A percentile compares a stretch with the other conserved stretches of the same genome.
Evolutionary conservation across 2,113 vertebrate species (phyloP).

Genomic region (Lasiurus cinereus): DNA sequence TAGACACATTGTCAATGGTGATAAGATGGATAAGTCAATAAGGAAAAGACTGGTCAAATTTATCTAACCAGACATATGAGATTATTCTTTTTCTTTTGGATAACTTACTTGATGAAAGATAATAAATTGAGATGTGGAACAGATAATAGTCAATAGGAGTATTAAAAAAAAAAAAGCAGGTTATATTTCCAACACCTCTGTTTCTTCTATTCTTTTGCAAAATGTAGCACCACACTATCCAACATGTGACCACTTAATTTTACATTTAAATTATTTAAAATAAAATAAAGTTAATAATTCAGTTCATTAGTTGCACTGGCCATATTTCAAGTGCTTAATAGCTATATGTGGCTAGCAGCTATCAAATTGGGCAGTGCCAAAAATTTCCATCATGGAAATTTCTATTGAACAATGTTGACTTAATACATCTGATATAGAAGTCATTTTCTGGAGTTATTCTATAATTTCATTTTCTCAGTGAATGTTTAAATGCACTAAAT

Average conservation of each 20-base stretch:
- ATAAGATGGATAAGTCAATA: neutral
- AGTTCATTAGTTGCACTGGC: neutral
- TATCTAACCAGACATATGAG: neutral
- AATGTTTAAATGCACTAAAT: conserved; percentile 22
- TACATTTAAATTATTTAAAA: conserved; percentile 49
- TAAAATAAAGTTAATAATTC: conserved; percentile 16
- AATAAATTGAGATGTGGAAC: neutral
- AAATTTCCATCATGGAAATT: neutral
- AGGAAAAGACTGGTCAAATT: neutral
- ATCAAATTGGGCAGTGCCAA: neutral
- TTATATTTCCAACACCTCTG: neutral
- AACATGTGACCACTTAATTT: neutral
- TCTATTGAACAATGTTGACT: neutral
- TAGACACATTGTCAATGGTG: neutral
- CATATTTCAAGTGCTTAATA: conserved; percentile 21
- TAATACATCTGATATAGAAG: neutral
- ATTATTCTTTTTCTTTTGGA: neutral
- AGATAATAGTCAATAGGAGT: neutral
- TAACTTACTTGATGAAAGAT: conserved; percentile 24
- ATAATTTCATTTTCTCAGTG: conserved; percentile 9
- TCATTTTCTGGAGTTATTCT: conserved; percentile 28
- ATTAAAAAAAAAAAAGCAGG: neutral
- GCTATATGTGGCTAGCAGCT: neutral
- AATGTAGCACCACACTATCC: neutral
- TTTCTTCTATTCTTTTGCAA: neutral